Evolutionary conservation across 2,113 vertebrate species (phyloP).

Genomic region (Elgaria multicarinata): DNA sequence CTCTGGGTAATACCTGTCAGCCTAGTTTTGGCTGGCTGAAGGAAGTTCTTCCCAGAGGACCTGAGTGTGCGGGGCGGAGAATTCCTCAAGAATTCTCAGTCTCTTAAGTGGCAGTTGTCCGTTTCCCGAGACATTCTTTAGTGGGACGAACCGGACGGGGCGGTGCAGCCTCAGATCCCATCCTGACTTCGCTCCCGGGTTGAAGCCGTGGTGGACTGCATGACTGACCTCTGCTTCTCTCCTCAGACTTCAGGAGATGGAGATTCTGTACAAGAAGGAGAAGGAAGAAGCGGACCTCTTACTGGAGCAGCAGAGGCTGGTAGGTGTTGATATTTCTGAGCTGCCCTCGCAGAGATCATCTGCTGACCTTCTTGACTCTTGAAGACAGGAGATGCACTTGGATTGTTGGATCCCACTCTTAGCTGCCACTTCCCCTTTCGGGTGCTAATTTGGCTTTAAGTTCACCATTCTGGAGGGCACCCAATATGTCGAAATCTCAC

Average conservation of each 20-base stretch:
- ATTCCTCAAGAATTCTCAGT: too few relatives aligned
- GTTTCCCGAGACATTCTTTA: not conserved
- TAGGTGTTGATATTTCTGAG: slow-evolving; percentile 74
- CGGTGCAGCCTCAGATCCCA: too few relatives aligned
- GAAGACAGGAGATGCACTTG: slow-evolving; percentile 55
- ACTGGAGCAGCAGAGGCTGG: slow-evolving; percentile 97
- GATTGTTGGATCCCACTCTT: slow-evolving; percentile 58
- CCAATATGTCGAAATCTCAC: slow-evolving; percentile 24
- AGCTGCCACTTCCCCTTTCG: slow-evolving; percentile 49
- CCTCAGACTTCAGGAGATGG: slow-evolving; percentile 96
- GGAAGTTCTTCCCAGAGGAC: too few relatives aligned
- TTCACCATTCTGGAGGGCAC: not conserved
- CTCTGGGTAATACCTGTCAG: too few relatives aligned
- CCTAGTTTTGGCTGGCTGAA: too few relatives aligned
- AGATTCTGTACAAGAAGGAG: slow-evolving; percentile 98
- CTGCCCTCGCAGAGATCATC: slow-evolving; percentile 50
- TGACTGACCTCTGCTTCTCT: slow-evolving; percentile 18
- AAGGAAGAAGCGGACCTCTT: slow-evolving; percentile 98
- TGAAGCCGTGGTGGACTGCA: not conserved
- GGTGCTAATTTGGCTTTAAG: not conserved
- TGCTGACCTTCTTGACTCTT: slow-evolving; percentile 56
- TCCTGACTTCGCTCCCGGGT: not conserved
- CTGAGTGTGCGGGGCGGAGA: too few relatives aligned
- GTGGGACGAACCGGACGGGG: not conserved
- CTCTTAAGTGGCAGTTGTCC: too few relatives aligned